Evolutionary conservation across 2,888 invertebrate genomes (phyloP), one percentile per base, ranked within the genome.

Genomic region (Eupithecia exiguata): DNA sequence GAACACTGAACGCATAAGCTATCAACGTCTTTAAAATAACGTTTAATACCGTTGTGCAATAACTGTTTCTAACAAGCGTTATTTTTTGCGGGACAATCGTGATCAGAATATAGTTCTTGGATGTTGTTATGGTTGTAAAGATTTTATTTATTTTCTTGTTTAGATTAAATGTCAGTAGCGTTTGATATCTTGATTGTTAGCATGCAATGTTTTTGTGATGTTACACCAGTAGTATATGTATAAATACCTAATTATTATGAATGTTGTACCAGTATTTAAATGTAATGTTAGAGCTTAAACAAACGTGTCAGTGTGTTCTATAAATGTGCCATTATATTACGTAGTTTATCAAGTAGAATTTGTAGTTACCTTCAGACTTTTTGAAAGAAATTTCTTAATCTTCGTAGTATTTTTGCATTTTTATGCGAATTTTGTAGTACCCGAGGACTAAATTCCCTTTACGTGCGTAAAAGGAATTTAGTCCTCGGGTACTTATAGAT

Each of bases 221-320:
- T 10, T 0, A 40, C 40, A 40, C 38, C 25, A 40, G 21, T 40
- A 21, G 12, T 66, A 66, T n/a, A 38, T 35, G 30, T 3, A 4
- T 30, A 30, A 4, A 30, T 30, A 30, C 30, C 30, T 30, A 58
- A 62, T 62, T 9, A 67, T 68, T 65, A 43, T 69, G 46, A 43
- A 73, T 72, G 58, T 71, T 74, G 71, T 74, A 70, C 63, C 43
- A 63, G 69, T 77, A 65, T 78, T 18, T 71, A 69, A 69, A 76
- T 75, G 68, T 84, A 71, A 35, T 81, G 74, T 83, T 78, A 80
- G 85, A 88, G 86, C 85, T 87, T 87, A 86, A 58, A 58, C 12
- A 25, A 81, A 84, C 78, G 77, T 86, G 83, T 89, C 85, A 72
- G 86, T 88, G 89, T 91, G 90, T 91, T 91, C 89, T 90, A 40